Base-by-base conservation (phyloP, 2,113 vertebrate species). In the Malurus cyaneus region DNA sequence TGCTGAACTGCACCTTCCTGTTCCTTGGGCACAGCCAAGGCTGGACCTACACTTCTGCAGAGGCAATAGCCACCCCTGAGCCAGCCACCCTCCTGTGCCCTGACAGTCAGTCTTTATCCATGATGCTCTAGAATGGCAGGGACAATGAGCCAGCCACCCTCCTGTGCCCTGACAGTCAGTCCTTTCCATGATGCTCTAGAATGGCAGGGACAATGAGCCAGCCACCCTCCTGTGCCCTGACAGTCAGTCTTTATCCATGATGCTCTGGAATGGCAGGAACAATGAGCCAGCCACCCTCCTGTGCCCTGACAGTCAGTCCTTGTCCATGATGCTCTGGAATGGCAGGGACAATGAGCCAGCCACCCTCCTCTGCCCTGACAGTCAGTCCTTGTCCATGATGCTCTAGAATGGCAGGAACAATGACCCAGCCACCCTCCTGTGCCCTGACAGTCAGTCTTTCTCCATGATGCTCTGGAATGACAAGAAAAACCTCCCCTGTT, bases 1-100 rank as follows among this genome's bases (percentile, higher is more conserved):
- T 1, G 1, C n/a, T 80, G 47, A 29, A 2, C 28, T 50, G 28
- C 26, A 34, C n/a, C 69, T 41, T 70, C 2, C 0, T n/a, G 26
- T 8, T 19, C n/a, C n/a, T 24, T 59, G 60, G 60, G 41, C 49
- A 41, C 46, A 76, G n/a, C 24, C 39, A 39, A 39, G 39, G 39
- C 41, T 85, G 74, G 41, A 28, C 23, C 57, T 6, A 4, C 54
- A 31, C 5, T 15, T 64, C 53, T 76, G 41, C 11, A 12, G 39
- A 42, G 50, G 36, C 66, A 89, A 16, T 29, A 26, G 1, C 54
- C 39, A 18, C 36, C 5, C 18, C 12, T 26, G 49, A 60, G 26
- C 11, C 54, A 1, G 25, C 18, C 57, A 60, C 29, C 18, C 2
- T 57, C 24, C 71, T 34, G 52, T 76, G 31, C 53, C 62, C 13